Conservation (phyloP, 2,797 vertebrate species). For the Carduelis carduelis region DNA sequence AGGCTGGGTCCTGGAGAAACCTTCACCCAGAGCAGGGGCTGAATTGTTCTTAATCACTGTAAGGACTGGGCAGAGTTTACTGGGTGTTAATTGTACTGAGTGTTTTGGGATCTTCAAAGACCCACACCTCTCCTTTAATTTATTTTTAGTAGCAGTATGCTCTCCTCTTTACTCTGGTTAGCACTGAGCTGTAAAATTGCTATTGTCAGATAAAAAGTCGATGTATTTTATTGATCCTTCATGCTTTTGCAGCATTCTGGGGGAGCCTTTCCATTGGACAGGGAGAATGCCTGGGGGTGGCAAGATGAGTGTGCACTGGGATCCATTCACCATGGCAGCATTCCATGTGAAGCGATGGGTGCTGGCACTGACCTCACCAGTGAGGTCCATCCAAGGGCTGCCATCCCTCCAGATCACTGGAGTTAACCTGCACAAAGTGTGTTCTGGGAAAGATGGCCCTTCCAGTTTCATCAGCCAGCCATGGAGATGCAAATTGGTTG, state of each 20-base stretch:
- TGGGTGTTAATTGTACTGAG: fast-evolving
- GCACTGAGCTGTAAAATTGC: neutral
- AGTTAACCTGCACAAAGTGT: neutral
- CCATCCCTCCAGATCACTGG: neutral
- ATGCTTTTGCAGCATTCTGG: neutral
- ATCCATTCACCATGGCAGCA: fast-evolving
- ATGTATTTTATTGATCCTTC: slow-evolving; percentile 3
- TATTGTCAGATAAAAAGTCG: neutral
- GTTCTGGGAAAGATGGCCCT: neutral
- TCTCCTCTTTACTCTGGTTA: neutral
- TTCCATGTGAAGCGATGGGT: fast-evolving
- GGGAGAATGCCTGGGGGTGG: neutral
- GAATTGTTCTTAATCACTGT: neutral
- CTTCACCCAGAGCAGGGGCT: neutral
- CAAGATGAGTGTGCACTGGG: neutral
- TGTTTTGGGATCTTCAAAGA: neutral
- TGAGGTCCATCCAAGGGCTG: neutral
- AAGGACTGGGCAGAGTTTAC: neutral
- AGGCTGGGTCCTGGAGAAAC: fast-evolving
- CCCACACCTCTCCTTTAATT: neutral
- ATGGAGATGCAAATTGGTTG: neutral
- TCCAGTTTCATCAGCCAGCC: neutral
- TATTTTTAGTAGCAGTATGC: neutral
- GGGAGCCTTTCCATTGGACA: neutral
- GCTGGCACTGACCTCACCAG: neutral